Conservation (phyloP, 2,113 vertebrate genomes). For the Tautogolabrus adspersus region DNA sequence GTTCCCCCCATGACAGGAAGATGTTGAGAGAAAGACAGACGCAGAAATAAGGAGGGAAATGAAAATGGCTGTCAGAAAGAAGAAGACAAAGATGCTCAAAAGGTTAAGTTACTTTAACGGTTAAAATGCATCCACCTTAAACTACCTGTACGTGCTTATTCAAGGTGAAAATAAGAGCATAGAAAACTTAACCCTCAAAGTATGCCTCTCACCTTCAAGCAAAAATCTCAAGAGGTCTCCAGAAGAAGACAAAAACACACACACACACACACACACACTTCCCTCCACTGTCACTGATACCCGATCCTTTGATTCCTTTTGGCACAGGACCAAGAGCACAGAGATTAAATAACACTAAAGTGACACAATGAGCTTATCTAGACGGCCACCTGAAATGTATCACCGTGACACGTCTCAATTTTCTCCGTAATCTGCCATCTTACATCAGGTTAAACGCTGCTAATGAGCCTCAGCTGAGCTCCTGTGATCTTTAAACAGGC, state of each 20-base stretch:
- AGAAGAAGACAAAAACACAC: too few relatives aligned
- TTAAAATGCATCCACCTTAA: too few relatives aligned
- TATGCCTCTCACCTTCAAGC: too few relatives aligned
- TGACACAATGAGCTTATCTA: conserved; percentile 35
- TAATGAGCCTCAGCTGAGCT: not conserved
- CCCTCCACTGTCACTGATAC: not conserved
- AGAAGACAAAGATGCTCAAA: too few relatives aligned
- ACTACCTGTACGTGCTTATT: not conserved
- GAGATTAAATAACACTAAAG: conserved; percentile 17
- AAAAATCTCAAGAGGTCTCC: too few relatives aligned
- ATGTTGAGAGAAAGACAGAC: not conserved
- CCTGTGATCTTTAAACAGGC: not conserved
- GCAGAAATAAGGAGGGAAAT: not conserved
- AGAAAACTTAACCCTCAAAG: too few relatives aligned
- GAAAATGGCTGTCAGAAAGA: too few relatives aligned
- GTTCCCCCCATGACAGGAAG: conserved; percentile 35
- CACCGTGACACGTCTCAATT: conserved; percentile 24
- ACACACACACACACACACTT: not conserved
- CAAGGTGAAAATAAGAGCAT: not conserved
- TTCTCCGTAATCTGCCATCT: conserved; percentile 18
- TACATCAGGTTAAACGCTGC: conserved; percentile 1
- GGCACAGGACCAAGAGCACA: conserved; percentile 21
- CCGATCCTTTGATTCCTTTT: conserved; percentile 16
- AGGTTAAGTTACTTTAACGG: too few relatives aligned
- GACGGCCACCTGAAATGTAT: conserved; percentile 37